Base-by-base conservation (phyloP, 35 echinoderm and acorn worm species). In the Ophioderma brevispina region DNA sequence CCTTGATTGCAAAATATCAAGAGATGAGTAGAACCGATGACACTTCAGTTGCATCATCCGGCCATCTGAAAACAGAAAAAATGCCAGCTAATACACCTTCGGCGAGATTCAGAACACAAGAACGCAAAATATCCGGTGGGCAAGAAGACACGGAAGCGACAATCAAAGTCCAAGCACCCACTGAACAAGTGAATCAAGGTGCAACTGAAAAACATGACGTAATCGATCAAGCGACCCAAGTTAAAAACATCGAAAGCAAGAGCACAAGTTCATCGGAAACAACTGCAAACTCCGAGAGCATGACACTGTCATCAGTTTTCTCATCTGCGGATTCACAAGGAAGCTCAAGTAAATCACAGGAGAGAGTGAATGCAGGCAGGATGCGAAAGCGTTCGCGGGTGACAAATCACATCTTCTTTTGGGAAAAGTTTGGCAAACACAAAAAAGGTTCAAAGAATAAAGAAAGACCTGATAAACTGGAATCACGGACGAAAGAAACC, bases 391-490 rank as follows among this genome's bases (percentile, higher is more conserved):
- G 40, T 30, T 55, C 83, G 17, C 52, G 63, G 38, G 83, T 85
- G 21, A 85, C 63, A 36, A 85, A 33, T 21, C 83, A 23, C 33
- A 70, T 85, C 83, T 85, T 59, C 25, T 85, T 85, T 35, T 85
- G 52, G 35, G 83, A 85, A 28, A 90, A 38, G 15, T 17, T 76
- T 90, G 39, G 35, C 8, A 84, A 78, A 30, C 90, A 79, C 5
- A 91, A 39, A 25, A 50, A 41, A 17, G 79, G 19, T 40, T 35
- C 4, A 19, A 86, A 31, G 13, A 82, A 19, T 10, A 34, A 33
- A 56, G 36, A 33, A 34, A 33, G 28, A 59, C 17, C 83, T n/a
- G 18, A 23, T 13, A 63, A 85, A 33, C 82, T 32, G 34, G 49
- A 59, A 32, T 63, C 82, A 36, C 49, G 46, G 0, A 28, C 36